phyloP scores from a whole-genome alignment of 1,140 invertebrate genomes.

The Papilio polyxenes region DNA sequence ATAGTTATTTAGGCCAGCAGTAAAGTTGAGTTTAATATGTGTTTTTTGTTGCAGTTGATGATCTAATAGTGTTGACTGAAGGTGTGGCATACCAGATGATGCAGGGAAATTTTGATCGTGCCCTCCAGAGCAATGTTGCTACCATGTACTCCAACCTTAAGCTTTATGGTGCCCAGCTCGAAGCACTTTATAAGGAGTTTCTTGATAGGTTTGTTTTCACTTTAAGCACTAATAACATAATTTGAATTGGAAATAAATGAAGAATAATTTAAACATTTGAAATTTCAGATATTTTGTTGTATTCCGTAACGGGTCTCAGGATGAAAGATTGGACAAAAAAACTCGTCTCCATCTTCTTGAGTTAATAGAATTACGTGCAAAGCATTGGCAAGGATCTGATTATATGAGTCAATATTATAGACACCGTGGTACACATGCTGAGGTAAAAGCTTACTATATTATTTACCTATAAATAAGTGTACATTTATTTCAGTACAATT shows the following conservation, averaged over 20 bases:
- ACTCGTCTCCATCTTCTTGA: slow-evolving; percentile 92
- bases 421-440: slow-evolving; percentile 87
- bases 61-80: slow-evolving; percentile 86
- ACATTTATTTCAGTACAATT: slow-evolving; percentile 14
- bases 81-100: slow-evolving; percentile 85
- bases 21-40: slow-evolving; percentile 29
- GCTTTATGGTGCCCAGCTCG: slow-evolving; percentile 86
- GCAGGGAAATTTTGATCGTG: slow-evolving; percentile 82
- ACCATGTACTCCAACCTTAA: slow-evolving; percentile 87
- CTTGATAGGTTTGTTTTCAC: slow-evolving; percentile 75
- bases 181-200: slow-evolving; percentile 88
- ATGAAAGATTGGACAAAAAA: slow-evolving; percentile 89
- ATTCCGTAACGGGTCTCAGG: slow-evolving; percentile 92
- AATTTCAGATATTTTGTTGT: slow-evolving; percentile 85
- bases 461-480: background rate
- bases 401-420: slow-evolving; percentile 91
- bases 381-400: slow-evolving; percentile 90
- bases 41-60: slow-evolving; percentile 82
- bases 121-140: slow-evolving; percentile 82
- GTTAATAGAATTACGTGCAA: slow-evolving; percentile 92
- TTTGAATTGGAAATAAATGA: background rate
- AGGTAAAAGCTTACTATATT: slow-evolving; percentile 79
- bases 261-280: slow-evolving; percentile 27
- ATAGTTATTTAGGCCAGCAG: background rate
- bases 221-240: background rate